Percentiles rank a stretch among this genome's conserved stretches.
phyloP scores from a whole-genome alignment of 1,140 invertebrate species.

The Adoxophyes honmai region DNA sequence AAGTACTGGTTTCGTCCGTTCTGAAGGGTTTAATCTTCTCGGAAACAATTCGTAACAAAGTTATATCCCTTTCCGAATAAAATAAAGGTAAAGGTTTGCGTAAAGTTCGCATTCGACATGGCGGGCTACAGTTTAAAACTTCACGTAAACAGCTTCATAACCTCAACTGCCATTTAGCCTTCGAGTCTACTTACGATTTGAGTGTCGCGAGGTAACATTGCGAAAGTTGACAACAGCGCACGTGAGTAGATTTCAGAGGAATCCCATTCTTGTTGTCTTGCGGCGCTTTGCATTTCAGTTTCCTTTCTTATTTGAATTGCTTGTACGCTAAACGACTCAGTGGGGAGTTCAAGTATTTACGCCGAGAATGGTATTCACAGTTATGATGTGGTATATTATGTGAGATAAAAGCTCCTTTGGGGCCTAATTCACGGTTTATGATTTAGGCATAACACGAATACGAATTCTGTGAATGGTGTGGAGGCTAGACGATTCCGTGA shows the following conservation, averaged over 20 bases:
- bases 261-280: conserved; percentile 44
- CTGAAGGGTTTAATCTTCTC: conserved; percentile 6
- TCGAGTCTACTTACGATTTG: conserved; percentile 54
- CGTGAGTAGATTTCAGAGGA: conserved; percentile 57
- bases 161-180: conserved; percentile 51
- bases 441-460: neutral
- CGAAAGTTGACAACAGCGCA: conserved; percentile 68
- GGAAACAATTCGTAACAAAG: conserved; percentile 13
- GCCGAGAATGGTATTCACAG: conserved; percentile 6
- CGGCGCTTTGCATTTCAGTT: conserved; percentile 40
- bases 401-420: conserved; percentile 8
- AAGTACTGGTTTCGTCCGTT: neutral
- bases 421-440: conserved; percentile 5
- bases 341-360: conserved; percentile 12
- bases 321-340: conserved; percentile 1
- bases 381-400: neutral
- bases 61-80: conserved; percentile 7
- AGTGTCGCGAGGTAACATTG: conserved; percentile 61
- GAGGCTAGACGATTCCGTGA: neutral
- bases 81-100: conserved; percentile 8
- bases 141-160: conserved; percentile 29
- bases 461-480: neutral
- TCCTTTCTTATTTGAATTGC: conserved; percentile 32
- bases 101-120: conserved; percentile 12
- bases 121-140: conserved; percentile 14